Base-by-base conservation (phyloP, 2,888 invertebrate genomes). In the Drosophila prolongata region DNA sequence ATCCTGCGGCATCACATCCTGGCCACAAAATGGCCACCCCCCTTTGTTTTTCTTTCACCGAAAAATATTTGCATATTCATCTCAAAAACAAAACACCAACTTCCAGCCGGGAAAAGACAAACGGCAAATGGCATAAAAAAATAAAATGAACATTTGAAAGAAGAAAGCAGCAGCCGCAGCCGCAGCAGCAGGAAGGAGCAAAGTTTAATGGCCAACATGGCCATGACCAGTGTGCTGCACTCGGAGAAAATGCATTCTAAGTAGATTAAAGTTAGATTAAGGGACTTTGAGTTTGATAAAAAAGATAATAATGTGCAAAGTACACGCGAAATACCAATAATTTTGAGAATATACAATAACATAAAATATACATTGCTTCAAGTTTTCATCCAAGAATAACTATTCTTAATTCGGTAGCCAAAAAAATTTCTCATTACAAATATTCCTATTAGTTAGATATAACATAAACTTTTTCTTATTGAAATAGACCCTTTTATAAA, bases 41-140 rank as follows among this genome's bases (percentile, higher is more conserved):
- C 58, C 57, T 62, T 69, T 62, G 52, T 55, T 35, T 64, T 62
- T 79, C 62, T 80, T 58, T 59, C 50, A 61, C 70, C 55, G 62
- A 64, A 75, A 79, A 86, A 84, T 87, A 89, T 90, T 90, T 90
- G 89, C 90, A 90, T 90, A 90, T 90, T 90, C 90, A 90, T 87
- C 89, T 86, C 89, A 88, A 90, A 62, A 88, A 90, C 89, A 90
- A 89, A 90, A 89, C 86, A 89, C 74, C 80, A 85, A 86, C 90
- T 88, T 90, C 80, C 84, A 75, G 67, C 57, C 69, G 75, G 74
- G 71, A 65, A 75, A 70, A 56, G 77, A 75, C 70, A 78, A 80
- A 73, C 68, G 66, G 69, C 70, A 78, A 80, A 73, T 54, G 66
- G 67, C 67, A 60, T 55, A 14, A 62, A 61, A 73, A 57, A 69